Base-by-base conservation (phyloP, 2,888 invertebrate species). In the Cantharis nigra region DNA sequence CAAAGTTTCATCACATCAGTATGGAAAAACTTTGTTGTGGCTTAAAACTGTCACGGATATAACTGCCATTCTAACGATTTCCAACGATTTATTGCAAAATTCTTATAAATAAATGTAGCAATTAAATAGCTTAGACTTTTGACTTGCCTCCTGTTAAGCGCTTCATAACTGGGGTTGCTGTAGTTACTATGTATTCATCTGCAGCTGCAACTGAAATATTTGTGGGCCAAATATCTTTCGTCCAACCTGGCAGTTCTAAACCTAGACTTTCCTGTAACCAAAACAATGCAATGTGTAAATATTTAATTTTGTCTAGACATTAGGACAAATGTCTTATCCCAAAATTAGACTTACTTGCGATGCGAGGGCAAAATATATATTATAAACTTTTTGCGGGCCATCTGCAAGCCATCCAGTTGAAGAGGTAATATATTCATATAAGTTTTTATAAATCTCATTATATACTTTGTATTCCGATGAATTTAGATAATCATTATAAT, bases 401-500 rank as follows among this genome's bases (percentile, higher is more conserved):
- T 18, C 10, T 16, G 76, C 28, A 20, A 67, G 64, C 23, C 64
- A 28, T 11, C 78, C 78, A n/a, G 78, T 71, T 5, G 73, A 13
- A 2, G 9, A 9, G 2, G 78, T 69, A 63, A 76, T 5, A 28
- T 83, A 82, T 30, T 81, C 75, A 70, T 82, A 84, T 1, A 82
- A 23, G 65, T 72, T 26, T 67, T 72, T 76, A n/a, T 82, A 82
- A 78, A 83, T 81, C n/a, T 20, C 20, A 9, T 63, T 30, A 4
- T 69, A 13, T 9, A 10, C 3, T 18, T 23, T 26, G 0, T 70
- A 74, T 49, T 74, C 11, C 4, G n/a, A n/a, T 9, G 76, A 76
- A 2, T 11, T 11, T 16, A 83, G 63, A 75, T 80, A 83, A 13
- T 82, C 76, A 64, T 80, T 74, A 69, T 82, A 84, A 2, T 79